Conservation (phyloP, 2,113 vertebrate species). For the Corydoras maculifer region DNA sequence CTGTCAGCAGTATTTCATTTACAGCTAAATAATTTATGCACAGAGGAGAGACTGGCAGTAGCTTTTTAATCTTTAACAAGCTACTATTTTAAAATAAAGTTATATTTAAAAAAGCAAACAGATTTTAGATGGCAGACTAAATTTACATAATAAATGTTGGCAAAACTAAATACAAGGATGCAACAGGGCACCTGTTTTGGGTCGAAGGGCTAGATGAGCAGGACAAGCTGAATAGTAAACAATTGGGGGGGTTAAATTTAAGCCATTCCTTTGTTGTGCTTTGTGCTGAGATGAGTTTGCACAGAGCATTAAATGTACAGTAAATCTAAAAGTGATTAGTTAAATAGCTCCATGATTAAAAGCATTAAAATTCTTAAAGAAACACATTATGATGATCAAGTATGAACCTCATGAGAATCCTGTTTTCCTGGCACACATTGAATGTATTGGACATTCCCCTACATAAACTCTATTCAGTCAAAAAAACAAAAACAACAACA, state of each 20-base stretch:
- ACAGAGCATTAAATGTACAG: neutral
- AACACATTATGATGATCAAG: no score
- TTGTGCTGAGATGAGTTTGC: neutral
- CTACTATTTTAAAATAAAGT: no score
- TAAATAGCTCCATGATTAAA: neutral
- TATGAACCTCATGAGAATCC: no score
- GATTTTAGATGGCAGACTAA: neutral
- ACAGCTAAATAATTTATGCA: neutral
- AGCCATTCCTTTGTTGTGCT: constrained; percentile 6
- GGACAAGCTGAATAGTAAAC: neutral
- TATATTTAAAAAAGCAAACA: no score
- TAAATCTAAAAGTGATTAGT: constrained; percentile 8
- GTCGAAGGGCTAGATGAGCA: constrained; percentile 10
- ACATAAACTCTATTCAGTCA: no score
- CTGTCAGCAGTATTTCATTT: neutral
- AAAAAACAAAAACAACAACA: no score
- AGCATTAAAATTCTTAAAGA: neutral
- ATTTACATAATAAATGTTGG: constrained; percentile 8
- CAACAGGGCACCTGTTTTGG: neutral
- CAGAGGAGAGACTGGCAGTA: no score
- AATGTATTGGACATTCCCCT: no score
- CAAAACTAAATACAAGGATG: constrained; percentile 10
- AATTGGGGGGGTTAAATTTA: constrained; percentile 21
- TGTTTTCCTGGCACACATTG: no score
- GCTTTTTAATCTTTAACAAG: no score